Evolutionary conservation across 1,140 invertebrate species (phyloP).

Genomic region (Eumeta japonica): DNA sequence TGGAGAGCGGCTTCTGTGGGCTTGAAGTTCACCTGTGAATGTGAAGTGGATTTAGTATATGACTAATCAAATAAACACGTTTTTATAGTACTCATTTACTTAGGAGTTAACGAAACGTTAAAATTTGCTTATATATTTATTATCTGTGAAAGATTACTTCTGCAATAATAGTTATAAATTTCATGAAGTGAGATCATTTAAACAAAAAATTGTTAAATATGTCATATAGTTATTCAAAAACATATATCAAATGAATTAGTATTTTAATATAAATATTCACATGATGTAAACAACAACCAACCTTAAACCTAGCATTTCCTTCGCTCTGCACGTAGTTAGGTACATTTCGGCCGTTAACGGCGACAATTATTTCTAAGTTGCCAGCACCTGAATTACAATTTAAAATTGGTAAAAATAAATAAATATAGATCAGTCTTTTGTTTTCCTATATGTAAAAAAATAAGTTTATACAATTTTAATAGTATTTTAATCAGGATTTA

Average conservation of each 20-base stretch:
- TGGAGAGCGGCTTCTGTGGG: constrained; percentile 88
- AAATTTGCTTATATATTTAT: too few species aligned
- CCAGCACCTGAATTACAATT: constrained; percentile 71
- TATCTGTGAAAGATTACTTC: too few species aligned
- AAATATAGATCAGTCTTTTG: too few species aligned
- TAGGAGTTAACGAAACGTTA: too few species aligned
- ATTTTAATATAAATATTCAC: not conserved
- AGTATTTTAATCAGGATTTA: too few species aligned
- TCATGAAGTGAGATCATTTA: constrained; percentile 1
- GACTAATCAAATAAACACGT: too few species aligned
- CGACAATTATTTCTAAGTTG: constrained; percentile 96
- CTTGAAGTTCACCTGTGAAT: constrained; percentile 88
- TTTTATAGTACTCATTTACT: too few species aligned
- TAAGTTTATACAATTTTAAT: too few species aligned
- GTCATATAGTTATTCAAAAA: constrained; percentile 2
- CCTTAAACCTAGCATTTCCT: constrained; percentile 90
- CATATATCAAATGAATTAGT: not conserved
- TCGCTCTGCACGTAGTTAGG: constrained; percentile 98
- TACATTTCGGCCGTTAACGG: constrained; percentile 95
- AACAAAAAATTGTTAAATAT: not conserved
- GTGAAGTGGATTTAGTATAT: too few species aligned
- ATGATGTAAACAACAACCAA: constrained; percentile 13
- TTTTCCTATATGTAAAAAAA: too few species aligned
- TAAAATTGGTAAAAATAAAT: not conserved
- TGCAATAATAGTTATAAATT: too few species aligned